Evolutionary conservation across 2,888 invertebrate species (phyloP).

Genomic region (Andrena hattorfiana): DNA sequence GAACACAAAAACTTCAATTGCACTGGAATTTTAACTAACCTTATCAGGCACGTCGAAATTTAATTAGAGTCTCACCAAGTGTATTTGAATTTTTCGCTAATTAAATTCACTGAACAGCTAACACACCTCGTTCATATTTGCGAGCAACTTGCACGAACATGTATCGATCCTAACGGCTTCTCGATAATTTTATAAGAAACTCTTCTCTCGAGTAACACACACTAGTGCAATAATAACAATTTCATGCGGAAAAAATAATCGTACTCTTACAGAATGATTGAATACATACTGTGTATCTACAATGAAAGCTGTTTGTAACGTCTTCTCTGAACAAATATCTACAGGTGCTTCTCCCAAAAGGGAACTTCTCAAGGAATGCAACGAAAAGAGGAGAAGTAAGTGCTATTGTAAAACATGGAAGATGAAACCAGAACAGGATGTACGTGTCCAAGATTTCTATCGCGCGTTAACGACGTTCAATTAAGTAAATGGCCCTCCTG

Average conservation of each 20-base stretch:
- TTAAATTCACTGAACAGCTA: not conserved
- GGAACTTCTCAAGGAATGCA: not conserved
- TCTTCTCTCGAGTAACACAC: not conserved
- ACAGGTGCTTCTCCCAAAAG: not conserved
- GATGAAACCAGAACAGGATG: not conserved
- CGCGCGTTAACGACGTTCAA: slow-evolving; percentile 45
- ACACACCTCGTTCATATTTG: not conserved
- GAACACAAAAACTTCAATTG: slow-evolving; percentile 13
- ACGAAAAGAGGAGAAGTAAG: not conserved
- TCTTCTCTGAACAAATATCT: too few species aligned
- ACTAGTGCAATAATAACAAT: too few species aligned
- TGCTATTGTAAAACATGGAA: slow-evolving; percentile 8
- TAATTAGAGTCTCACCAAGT: slow-evolving; percentile 19
- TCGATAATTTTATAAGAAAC: not conserved
- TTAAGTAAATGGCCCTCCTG: slow-evolving; percentile 48
- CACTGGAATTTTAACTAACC: slow-evolving; percentile 32
- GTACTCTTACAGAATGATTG: too few species aligned
- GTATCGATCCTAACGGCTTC: not conserved
- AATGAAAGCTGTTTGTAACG: too few species aligned
- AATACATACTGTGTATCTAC: too few species aligned
- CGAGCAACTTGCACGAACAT: not conserved
- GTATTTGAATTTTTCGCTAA: slow-evolving; percentile 7
- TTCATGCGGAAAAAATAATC: too few species aligned
- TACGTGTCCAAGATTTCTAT: slow-evolving; percentile 25
- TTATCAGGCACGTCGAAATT: slow-evolving; percentile 12